phyloP scores from a whole-genome alignment of 2,797 vertebrate genomes.

The Chiloscyllium punctatum region DNA sequence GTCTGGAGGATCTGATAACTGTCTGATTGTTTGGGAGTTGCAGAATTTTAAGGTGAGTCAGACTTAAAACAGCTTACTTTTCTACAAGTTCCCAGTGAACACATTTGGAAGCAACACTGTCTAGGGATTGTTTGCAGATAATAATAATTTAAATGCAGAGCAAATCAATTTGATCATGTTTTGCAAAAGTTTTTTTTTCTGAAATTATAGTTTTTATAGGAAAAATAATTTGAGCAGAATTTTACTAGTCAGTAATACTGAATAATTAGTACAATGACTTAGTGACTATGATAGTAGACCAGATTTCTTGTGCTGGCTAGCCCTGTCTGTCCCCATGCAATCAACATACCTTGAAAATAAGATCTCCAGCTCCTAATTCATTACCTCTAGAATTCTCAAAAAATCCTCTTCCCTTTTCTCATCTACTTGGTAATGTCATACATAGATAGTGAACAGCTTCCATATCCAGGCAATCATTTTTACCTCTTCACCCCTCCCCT shows the following conservation, averaged over 20 bases:
- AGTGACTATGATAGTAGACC: neutral
- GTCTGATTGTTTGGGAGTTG: slow-evolving; percentile 76
- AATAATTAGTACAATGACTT: neutral
- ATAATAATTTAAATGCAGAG: too few relatives aligned
- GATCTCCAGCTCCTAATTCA: neutral
- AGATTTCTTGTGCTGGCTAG: neutral
- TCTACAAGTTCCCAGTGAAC: neutral
- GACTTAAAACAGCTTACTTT: neutral
- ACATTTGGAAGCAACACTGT: neutral
- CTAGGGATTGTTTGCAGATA: neutral
- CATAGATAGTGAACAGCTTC: neutral
- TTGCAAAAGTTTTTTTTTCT: neutral
- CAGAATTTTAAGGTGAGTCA: slow-evolving; percentile 65
- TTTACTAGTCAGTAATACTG: neutral
- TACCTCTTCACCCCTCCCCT: neutral
- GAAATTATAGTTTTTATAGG: neutral
- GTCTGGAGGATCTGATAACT: slow-evolving; percentile 84
- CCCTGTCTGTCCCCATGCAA: neutral
- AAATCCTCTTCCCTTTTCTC: neutral
- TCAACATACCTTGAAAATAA: neutral
- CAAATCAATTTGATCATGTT: neutral
- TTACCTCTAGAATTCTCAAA: neutral
- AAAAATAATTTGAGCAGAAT: neutral
- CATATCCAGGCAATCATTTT: neutral
- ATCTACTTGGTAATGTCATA: neutral